Evolutionary conservation across 2,888 invertebrate genomes (phyloP), one percentile per base, ranked within the genome.

Genomic region (Leucoma salicis): DNA sequence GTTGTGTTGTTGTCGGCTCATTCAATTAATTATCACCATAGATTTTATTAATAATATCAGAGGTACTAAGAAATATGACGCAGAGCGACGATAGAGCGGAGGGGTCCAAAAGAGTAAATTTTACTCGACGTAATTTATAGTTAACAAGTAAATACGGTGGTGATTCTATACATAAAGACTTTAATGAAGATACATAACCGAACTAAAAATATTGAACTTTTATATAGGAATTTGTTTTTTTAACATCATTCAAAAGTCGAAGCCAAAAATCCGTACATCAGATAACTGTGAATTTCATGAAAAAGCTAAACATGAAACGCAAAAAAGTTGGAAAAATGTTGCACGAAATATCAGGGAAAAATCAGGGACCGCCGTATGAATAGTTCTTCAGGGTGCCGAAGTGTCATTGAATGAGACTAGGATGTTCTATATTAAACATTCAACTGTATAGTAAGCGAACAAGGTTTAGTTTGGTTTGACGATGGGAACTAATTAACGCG

Each of bases 341-440:
- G 42, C 56, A 52, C 54, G 51, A 60, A 66, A 67, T 65, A 63
- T 62, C 60, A 46, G 61, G 57, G 46, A 57, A 69, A 66, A 69
- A 62, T 66, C 66, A 55, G 63, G 37, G 55, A 39, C 45, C 21
- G 52, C 39, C 2, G 60, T 63, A 63, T 78, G 78, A 78, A 77
- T 74, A 70, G 77, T 66, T 67, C 74, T 76, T 63, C 58, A 70
- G 59, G 15, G 43, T 56, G 49, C 49, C 68, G 45, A 66, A 78
- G 78, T 68, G 67, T 57, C 72, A 74, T 71, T 74, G 70, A 76
- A 68, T 64, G 60, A 42, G 56, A 53, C 53, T 49, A 44, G 14
- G 24, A 24, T 6, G 28, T 10, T 15, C 12, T 8, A 2, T 49
- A 45, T 14, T 24, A 41, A 14, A 69, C 55, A 60, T 14, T 50